Percentiles rank a stretch among this genome's conserved stretches.
Evolutionary conservation across 2,888 invertebrate genomes (phyloP).

Genomic region (Saturnia japonica): DNA sequence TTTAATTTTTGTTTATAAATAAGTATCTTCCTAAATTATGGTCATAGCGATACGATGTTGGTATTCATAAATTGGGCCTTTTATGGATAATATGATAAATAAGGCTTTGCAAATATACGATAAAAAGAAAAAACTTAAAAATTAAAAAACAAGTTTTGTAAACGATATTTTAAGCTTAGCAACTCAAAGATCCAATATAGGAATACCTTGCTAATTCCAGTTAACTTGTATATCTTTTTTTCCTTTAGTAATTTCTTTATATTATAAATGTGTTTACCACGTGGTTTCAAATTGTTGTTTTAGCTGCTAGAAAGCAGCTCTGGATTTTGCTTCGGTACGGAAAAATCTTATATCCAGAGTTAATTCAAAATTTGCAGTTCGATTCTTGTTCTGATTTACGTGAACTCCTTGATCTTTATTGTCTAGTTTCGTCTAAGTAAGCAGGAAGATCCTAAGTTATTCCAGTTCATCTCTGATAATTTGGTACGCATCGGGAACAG

Average conservation of each 20-base stretch:
- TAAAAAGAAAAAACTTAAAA: background rate
- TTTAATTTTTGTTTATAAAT: background rate
- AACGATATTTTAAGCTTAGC: background rate
- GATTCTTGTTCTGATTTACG: background rate
- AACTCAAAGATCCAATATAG: background rate
- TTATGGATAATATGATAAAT: background rate
- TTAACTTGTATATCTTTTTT: constrained; percentile 2
- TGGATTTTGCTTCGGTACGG: background rate
- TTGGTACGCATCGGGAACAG: too few relatives aligned
- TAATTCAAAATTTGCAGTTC: background rate
- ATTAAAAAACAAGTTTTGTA: background rate
- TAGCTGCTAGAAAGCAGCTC: too few relatives aligned
- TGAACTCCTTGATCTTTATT: background rate
- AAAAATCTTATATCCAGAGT: background rate
- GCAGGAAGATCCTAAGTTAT: too few relatives aligned
- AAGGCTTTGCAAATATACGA: constrained; percentile 9
- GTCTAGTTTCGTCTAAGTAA: background rate
- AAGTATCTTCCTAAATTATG: constrained; percentile 3
- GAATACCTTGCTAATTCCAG: constrained; percentile 3
- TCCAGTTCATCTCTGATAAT: too few relatives aligned
- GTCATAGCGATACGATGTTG: background rate
- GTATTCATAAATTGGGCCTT: constrained; percentile 12
- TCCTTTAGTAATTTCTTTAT: background rate
- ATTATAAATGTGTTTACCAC: background rate
- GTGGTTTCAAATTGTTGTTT: background rate